Evolutionary conservation across 1,140 invertebrate species (phyloP).

Genomic region (Metopolophium dirhodum): DNA sequence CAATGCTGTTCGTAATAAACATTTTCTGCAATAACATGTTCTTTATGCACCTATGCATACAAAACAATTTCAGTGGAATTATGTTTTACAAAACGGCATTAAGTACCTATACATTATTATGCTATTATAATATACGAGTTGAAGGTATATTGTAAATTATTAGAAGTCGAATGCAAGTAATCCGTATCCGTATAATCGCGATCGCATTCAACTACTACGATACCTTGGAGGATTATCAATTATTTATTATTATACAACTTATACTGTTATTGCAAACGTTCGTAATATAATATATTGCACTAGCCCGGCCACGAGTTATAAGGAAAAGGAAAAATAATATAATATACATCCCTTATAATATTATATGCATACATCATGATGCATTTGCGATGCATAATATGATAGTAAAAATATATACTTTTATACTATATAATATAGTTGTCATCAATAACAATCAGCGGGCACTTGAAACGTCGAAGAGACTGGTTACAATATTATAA

Average conservation of each 20-base stretch:
- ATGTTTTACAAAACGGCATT: neutral
- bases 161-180: neutral
- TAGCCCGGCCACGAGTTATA: neutral
- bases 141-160: neutral
- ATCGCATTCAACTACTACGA: neutral
- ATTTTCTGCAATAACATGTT: neutral
- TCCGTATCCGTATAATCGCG: neutral
- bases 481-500: neutral
- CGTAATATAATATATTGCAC: neutral
- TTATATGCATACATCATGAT: neutral
- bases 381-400: neutral
- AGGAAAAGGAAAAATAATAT: neutral
- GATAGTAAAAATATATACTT: too few relatives aligned
- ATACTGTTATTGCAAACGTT: neutral
- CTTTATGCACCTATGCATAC: neutral
- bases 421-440: neutral
- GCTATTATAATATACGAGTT: neutral
- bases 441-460: neutral
- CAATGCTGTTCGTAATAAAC: neutral
- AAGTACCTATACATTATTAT: neutral
- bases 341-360: neutral
- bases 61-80: neutral
- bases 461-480: neutral
- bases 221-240: neutral
- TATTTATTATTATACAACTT: neutral